Base-by-base conservation (phyloP, 2,113 vertebrate species). In the Merops nubicus region DNA sequence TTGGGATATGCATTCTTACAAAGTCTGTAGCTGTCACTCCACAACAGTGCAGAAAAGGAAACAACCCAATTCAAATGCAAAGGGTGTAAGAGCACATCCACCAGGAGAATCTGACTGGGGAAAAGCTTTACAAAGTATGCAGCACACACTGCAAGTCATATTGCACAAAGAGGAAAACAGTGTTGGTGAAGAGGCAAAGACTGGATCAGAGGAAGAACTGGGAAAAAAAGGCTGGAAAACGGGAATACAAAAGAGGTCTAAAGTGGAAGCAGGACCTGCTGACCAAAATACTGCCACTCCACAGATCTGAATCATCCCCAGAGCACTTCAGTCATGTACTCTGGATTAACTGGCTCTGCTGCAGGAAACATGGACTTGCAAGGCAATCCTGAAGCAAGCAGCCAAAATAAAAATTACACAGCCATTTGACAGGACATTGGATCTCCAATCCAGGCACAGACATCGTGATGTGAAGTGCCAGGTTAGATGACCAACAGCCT, bases 161-260 rank as follows among this genome's bases (percentile, higher is more conserved):
- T 2, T 33, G 67, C 18, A 76, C 2, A 0, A 1, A 65, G 6
- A 34, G 9, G 47, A 63, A 54, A 89, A 81, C 1, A 59, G 29
- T 91, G 23, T 0, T 54, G 51, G 29, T 75, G 26, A 31, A 42
- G 59, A 85, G 42, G 40, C 42, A 22, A 80, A 64, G 34, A 20
- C 42, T 64, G 42, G 34, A 54, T 34, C 53, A 69, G n/a, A 69
- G 4, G 28, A 47, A 51, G 38, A 93, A 68, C 33, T n/a, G 3
- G 81, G 59, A 65, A 78, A 17, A 8, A 28, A 12, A 70, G 40
- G 9, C 0, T 87, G 57, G 57, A 75, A 88, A 82, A 75, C 0
- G 20, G 47, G 51, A 88, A 82, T 28, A 50, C 11, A 15, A 50
- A 88, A 82, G 26, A 82, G 10, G n/a, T 64, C 29, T 60, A 17